A percentile compares a stretch with the other conserved stretches of the same genome.
These are phyloP conservation scores for Struthio camelus DNA, from an alignment of 2,113 vertebrate species.

Conservation along the genomic window DNA sequence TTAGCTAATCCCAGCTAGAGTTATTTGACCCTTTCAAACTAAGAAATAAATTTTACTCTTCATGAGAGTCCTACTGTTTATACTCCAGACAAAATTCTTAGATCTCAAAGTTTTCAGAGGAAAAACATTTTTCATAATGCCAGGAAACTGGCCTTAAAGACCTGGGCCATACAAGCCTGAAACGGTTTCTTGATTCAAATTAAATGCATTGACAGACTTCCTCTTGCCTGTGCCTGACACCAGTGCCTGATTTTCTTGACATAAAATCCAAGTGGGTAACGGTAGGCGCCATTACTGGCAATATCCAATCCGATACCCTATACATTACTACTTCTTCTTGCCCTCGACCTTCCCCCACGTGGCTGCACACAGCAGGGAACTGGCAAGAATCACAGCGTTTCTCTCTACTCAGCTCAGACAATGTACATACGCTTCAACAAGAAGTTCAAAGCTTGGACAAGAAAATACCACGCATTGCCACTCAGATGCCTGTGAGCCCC, in stretches of 20 bases:
- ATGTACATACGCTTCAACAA: neutral
- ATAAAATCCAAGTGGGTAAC: neutral
- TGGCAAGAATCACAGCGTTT: neutral
- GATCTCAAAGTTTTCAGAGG: constrained; percentile 70
- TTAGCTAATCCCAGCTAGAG: constrained; percentile 73
- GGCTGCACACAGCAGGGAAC: neutral
- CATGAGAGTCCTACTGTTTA: constrained; percentile 69
- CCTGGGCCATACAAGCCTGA: constrained; percentile 15
- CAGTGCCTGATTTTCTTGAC: neutral
- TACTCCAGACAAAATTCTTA: constrained; percentile 62
- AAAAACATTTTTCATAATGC: constrained; percentile 59
- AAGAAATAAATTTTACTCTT: constrained; percentile 74
- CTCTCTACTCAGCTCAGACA: neutral
- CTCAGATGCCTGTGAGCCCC: neutral
- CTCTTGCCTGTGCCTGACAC: neutral
- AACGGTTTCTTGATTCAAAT: constrained; percentile 55
- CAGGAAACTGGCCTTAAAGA: constrained; percentile 64
- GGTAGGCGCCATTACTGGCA: neutral
- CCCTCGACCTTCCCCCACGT: neutral
- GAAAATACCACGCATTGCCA: neutral
- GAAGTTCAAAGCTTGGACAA: neutral
- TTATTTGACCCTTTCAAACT: constrained; percentile 71
- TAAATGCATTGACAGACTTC: neutral
- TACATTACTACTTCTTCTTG: neutral
- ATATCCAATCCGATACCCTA: neutral